Base-by-base conservation (phyloP, 2,113 vertebrate genomes). In the Ahaetulla prasina region DNA sequence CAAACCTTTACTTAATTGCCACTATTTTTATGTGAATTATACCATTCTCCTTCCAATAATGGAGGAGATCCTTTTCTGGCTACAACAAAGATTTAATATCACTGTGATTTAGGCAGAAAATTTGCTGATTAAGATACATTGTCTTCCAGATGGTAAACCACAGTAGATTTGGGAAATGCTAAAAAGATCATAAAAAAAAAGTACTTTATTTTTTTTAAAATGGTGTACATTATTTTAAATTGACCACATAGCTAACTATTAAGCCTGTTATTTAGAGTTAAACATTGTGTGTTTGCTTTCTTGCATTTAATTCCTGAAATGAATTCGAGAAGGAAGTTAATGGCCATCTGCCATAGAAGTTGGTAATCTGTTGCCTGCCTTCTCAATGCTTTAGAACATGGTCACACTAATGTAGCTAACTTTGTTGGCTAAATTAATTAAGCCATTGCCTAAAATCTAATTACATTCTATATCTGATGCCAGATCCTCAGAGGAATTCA, bases 141-240 rank as follows among this genome's bases (percentile, higher is more conserved):
- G 84, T 74, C 54, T 16, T 93, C 84, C 55, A 39, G 91, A 92
- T 6, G 0, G 84, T 94, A 87, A 91, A 18, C 60, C 18, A 84
- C 84, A 94, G 92, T 88, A 89, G 47, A 94, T 68, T 68, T 92
- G 35, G 92, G 85, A 93, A 95, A 87, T 85, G 89, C 22, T 27
- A 88, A 94, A 92, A 92, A 91, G 3, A 90, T 74, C 54, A 35
- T 1, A 1, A 91, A 60, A 92, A 60, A 92, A 74, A 94, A 89
- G n/a, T 93, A 10, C 39, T 88, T 89, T 11, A 68, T 68, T n/a
- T 25, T 27, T 49, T 49, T 20, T 39, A 35, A 89, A 52, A 57
- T 35, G 55, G 2, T 86, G 49, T 60, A 87, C 10, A 27, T 47
- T 60, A 50, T 91, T 43, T 85, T 89, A 47, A 85, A 89, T 85